Evolutionary conservation across 2,888 invertebrate genomes (phyloP).

Genomic region (Colletes collaris): DNA sequence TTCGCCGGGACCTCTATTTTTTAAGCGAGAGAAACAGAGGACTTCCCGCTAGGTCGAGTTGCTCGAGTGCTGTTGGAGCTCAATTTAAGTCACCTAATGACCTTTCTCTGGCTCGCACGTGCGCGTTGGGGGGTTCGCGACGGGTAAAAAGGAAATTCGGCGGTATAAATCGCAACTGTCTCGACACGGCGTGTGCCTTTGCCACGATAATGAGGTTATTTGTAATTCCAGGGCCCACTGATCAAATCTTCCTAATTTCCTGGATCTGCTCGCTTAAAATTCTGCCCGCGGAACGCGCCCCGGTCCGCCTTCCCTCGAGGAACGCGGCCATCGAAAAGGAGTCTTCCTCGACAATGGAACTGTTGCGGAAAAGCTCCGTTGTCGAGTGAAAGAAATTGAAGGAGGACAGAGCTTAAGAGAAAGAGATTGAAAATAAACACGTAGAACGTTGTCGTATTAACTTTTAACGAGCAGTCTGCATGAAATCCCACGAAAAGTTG

Average conservation of each 20-base stretch:
- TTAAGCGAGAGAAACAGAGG: not conserved
- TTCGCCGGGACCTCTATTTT: not conserved
- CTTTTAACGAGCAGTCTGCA: constrained; percentile 66
- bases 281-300: constrained; percentile 61
- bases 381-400: constrained; percentile 26
- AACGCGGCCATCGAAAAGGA: constrained; percentile 24
- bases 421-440: constrained; percentile 59
- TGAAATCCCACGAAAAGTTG: constrained; percentile 25
- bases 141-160: constrained; percentile 67
- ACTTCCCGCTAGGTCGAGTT: not conserved
- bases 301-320: constrained; percentile 16
- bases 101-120: constrained; percentile 22
- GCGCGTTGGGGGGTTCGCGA: not conserved
- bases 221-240: constrained; percentile 74
- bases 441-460: constrained; percentile 63
- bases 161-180: constrained; percentile 65
- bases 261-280: constrained; percentile 73
- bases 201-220: constrained; percentile 75
- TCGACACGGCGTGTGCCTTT: constrained; percentile 30
- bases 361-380: constrained; percentile 52
- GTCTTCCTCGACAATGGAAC: constrained; percentile 21
- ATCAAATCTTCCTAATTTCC: constrained; percentile 80
- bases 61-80: constrained; percentile 17
- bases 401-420: constrained; percentile 14
- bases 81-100: constrained; percentile 63